These are phyloP conservation scores for Erannis defoliaria DNA, from an alignment of 2,888 invertebrate genomes.

Conservation along the genomic window DNA sequence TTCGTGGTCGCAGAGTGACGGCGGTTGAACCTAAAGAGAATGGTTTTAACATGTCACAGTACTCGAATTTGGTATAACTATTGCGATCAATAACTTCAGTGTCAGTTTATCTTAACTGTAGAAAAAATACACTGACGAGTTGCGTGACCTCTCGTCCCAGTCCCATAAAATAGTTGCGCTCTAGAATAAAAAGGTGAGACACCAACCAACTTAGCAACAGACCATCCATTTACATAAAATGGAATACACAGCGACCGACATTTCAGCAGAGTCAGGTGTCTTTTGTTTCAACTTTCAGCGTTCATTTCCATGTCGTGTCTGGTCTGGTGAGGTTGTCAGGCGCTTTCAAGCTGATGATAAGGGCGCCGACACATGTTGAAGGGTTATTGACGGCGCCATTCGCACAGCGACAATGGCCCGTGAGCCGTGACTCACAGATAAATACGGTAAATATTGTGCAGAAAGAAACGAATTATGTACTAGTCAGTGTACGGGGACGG, in stretches of 20 bases:
- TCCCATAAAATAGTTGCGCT: neutral
- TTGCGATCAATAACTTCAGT: neutral
- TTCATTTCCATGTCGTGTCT: constrained; percentile 30
- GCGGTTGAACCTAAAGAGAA: too few relatives aligned
- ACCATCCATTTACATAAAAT: neutral
- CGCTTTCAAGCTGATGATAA: constrained; percentile 53
- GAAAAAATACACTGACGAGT: neutral
- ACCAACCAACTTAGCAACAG: constrained; percentile 1
- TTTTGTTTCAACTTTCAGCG: constrained; percentile 41
- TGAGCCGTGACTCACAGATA: constrained; percentile 55
- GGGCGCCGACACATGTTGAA: constrained; percentile 53
- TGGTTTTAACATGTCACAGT: too few relatives aligned
- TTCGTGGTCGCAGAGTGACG: too few relatives aligned
- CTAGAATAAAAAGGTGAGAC: constrained; percentile 6
- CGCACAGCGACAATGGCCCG: constrained; percentile 50
- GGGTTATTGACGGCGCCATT: constrained; percentile 63
- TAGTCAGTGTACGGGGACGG: constrained; percentile 21
- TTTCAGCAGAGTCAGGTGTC: constrained; percentile 3
- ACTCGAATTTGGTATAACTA: neutral
- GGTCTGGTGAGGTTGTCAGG: constrained; percentile 46
- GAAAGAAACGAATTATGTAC: constrained; percentile 33
- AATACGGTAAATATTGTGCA: constrained; percentile 39
- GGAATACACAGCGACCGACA: neutral
- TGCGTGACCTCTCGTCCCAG: neutral
- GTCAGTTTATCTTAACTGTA: too few relatives aligned